These are phyloP conservation scores for Ciona savignyi DNA, from an alignment of 23 tunicate species.

Conservation along the genomic window DNA sequence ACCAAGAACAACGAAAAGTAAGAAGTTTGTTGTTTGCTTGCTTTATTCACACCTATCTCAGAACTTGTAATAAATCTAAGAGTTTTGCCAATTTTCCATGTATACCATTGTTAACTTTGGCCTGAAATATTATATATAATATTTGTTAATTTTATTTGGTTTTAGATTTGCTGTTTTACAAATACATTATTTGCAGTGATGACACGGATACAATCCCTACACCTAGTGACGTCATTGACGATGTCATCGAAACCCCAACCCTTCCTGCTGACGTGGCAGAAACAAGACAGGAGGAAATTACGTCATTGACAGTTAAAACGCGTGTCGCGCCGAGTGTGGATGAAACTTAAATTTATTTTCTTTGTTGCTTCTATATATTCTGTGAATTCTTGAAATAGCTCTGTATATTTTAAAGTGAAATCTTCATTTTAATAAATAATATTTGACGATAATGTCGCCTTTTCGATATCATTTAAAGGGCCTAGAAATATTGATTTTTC, in stretches of 20 bases:
- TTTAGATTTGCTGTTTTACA: too few relatives aligned
- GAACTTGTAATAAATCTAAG: too few relatives aligned
- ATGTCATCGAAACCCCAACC: background rate
- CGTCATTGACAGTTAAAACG: too few relatives aligned
- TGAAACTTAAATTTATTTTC: background rate
- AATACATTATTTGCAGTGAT: background rate
- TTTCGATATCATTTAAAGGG: too few relatives aligned
- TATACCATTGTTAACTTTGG: too few relatives aligned
- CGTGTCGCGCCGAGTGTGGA: too few relatives aligned
- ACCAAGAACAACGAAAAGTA: background rate
- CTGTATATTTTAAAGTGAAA: background rate
- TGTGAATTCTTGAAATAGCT: background rate
- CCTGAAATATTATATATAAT: too few relatives aligned
- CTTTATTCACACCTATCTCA: too few relatives aligned
- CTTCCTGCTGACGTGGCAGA: background rate
- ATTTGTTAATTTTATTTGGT: background rate
- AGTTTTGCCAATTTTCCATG: too few relatives aligned
- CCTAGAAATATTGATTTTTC: too few relatives aligned
- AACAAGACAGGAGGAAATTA: background rate
- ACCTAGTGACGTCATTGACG: background rate
- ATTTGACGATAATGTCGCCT: too few relatives aligned
- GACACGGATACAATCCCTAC: background rate
- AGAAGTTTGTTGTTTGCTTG: too few relatives aligned
- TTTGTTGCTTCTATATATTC: background rate
- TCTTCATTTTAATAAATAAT: background rate